These are phyloP conservation scores for Tursiops truncatus DNA, from an alignment of 2,113 vertebrate species.

Conservation along the genomic window DNA sequence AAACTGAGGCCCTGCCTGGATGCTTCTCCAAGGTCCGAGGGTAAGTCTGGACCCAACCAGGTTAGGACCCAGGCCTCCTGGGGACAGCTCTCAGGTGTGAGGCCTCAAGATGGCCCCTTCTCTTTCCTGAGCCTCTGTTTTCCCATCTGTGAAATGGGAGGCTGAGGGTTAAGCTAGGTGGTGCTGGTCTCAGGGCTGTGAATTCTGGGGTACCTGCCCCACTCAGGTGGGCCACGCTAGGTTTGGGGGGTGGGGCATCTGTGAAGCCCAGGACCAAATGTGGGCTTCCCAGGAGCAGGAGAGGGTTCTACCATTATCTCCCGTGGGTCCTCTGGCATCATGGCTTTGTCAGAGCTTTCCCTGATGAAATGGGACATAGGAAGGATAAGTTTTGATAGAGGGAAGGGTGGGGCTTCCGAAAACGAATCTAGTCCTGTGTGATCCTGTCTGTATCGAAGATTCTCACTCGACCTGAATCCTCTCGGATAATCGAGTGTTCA, in stretches of 20 bases:
- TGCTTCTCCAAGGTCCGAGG: background rate
- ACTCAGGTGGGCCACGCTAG: rapidly evolving
- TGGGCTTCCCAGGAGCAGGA: background rate
- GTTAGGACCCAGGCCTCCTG: background rate
- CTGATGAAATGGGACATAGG: background rate
- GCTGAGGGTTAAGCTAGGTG: background rate
- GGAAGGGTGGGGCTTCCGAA: background rate
- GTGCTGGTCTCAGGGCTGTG: background rate
- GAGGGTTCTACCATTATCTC: background rate
- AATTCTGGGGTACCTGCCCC: background rate
- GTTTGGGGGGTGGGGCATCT: background rate
- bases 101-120: background rate
- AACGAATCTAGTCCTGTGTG: background rate
- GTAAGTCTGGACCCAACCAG: rapidly evolving
- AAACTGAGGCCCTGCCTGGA: background rate
- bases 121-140: background rate
- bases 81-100: background rate
- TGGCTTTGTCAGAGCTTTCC: too few relatives aligned
- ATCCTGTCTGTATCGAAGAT: background rate
- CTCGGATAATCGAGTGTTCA: background rate
- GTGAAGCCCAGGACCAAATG: background rate
- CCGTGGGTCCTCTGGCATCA: too few relatives aligned
- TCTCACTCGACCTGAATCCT: background rate
- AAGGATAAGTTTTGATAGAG: background rate
- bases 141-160: background rate